phyloP scores from a whole-genome alignment of 2,888 invertebrate species.

The Plusia festucae region DNA sequence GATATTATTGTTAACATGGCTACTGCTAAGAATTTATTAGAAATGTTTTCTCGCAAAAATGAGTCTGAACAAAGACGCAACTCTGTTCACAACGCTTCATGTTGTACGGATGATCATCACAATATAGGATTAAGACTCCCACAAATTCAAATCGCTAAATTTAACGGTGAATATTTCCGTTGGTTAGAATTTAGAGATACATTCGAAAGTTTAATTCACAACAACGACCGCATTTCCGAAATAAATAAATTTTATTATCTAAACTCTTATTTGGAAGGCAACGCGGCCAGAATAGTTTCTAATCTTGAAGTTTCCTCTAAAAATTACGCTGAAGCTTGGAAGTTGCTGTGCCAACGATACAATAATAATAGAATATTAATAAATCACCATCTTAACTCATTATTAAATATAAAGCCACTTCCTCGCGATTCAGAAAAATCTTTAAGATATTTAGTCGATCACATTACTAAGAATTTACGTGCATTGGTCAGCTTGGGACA shows the following conservation, averaged over 20 bases:
- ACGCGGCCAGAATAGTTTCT: constrained; percentile 43
- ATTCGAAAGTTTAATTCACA: too few species aligned
- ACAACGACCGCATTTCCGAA: too few species aligned
- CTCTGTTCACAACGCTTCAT: too few species aligned
- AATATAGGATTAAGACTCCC: neutral
- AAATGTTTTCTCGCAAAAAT: neutral
- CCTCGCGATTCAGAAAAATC: too few species aligned
- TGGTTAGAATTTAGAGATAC: too few species aligned
- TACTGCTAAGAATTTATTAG: too few species aligned
- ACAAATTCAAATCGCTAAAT: too few species aligned
- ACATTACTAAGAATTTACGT: neutral
- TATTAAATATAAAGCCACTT: neutral
- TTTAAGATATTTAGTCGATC: neutral
- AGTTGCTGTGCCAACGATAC: neutral
- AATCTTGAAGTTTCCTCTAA: constrained; percentile 33
- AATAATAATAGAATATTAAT: neutral
- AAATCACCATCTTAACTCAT: too few species aligned
- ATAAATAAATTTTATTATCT: too few species aligned
- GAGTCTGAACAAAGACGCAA: neutral
- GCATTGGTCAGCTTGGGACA: neutral
- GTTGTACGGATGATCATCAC: too few species aligned
- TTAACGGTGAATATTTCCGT: too few species aligned
- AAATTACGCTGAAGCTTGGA: neutral
- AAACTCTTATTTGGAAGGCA: constrained; percentile 42
- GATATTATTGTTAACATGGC: too few species aligned